Percentiles rank a stretch among this genome's conserved stretches.
These are phyloP conservation scores for Alloplasta piceator DNA, from an alignment of 2,888 invertebrate genomes.

Conservation along the genomic window DNA sequence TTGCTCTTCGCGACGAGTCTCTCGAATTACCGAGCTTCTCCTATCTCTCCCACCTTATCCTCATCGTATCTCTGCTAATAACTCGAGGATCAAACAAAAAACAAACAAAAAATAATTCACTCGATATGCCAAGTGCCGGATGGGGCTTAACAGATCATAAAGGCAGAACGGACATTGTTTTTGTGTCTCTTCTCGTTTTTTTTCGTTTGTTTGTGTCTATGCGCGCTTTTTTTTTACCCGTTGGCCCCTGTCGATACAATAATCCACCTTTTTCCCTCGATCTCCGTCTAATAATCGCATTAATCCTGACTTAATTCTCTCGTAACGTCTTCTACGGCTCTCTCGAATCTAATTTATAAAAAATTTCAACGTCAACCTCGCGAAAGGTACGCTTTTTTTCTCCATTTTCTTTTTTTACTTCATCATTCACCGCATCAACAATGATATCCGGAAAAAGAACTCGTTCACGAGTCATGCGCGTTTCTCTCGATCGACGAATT, in stretches of 20 bases:
- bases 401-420: constrained; percentile 27
- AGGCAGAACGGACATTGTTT: constrained; percentile 53
- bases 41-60: constrained; percentile 38
- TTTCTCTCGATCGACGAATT: constrained; percentile 9
- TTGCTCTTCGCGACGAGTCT: constrained; percentile 24
- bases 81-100: constrained; percentile 38
- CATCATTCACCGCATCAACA: constrained; percentile 35
- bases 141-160: constrained; percentile 62
- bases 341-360: constrained; percentile 61
- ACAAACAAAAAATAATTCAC: constrained; percentile 56
- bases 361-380: constrained; percentile 46
- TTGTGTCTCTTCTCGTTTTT: not conserved
- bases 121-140: constrained; percentile 65
- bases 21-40: constrained; percentile 41
- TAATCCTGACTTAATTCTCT: constrained; percentile 44
- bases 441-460: constrained; percentile 58
- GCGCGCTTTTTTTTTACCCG: constrained; percentile 60
- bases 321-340: constrained; percentile 41
- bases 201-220: constrained; percentile 38
- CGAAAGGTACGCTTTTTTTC: constrained; percentile 3
- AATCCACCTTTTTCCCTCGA: constrained; percentile 28
- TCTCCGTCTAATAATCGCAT: constrained; percentile 34
- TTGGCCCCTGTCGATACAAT: constrained; percentile 65
- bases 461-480: constrained; percentile 32
- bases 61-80: constrained; percentile 40